Evolutionary conservation across 2,797 vertebrate genomes (phyloP).

Genomic region (Rhyacichthys aspro): DNA sequence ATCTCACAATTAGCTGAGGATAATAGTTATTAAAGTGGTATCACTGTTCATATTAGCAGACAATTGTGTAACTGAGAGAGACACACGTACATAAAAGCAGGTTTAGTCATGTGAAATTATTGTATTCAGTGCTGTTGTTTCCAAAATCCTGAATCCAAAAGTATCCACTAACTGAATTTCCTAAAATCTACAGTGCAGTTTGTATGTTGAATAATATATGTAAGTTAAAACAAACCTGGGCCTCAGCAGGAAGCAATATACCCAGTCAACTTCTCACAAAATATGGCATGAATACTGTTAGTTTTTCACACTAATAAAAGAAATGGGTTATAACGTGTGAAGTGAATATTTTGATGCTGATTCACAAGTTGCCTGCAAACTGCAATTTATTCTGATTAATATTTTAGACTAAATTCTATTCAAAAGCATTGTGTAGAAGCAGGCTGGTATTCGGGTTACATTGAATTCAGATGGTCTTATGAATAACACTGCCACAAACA

Average conservation of each 20-base stretch:
- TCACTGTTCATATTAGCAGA: slow-evolving; percentile 34
- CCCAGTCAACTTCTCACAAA: slow-evolving; percentile 14
- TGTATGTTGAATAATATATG: slow-evolving; percentile 7
- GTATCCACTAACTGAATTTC: slow-evolving; percentile 16
- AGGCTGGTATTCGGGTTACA: slow-evolving; percentile 43
- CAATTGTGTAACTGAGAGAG: slow-evolving; percentile 25
- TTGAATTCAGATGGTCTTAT: slow-evolving; percentile 44
- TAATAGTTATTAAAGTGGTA: slow-evolving; percentile 32
- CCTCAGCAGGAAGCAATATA: too few relatives aligned
- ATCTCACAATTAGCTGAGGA: slow-evolving; percentile 33
- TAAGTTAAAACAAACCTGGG: slow-evolving; percentile 23
- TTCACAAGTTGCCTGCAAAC: slow-evolving; percentile 39
- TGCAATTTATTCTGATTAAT: slow-evolving; percentile 47
- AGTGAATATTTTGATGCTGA: slow-evolving; percentile 3
- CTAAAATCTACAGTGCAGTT: slow-evolving; percentile 6
- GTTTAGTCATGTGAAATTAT: slow-evolving; percentile 41
- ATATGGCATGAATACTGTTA: slow-evolving; percentile 26
- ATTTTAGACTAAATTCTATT: slow-evolving; percentile 40
- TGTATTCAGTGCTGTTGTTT: too few relatives aligned
- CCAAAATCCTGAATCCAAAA: slow-evolving; percentile 19
- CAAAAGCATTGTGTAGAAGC: slow-evolving; percentile 32
- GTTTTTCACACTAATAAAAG: slow-evolving; percentile 28
- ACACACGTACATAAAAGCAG: slow-evolving; percentile 40
- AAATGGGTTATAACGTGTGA: slow-evolving; percentile 11
- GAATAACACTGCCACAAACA: slow-evolving; percentile 47